A percentile compares a stretch with the other conserved stretches of the same genome.
These are phyloP conservation scores for Lepidocyrtinus sp. DNA, from an alignment of 2,888 invertebrate species.

Conservation along the genomic window DNA sequence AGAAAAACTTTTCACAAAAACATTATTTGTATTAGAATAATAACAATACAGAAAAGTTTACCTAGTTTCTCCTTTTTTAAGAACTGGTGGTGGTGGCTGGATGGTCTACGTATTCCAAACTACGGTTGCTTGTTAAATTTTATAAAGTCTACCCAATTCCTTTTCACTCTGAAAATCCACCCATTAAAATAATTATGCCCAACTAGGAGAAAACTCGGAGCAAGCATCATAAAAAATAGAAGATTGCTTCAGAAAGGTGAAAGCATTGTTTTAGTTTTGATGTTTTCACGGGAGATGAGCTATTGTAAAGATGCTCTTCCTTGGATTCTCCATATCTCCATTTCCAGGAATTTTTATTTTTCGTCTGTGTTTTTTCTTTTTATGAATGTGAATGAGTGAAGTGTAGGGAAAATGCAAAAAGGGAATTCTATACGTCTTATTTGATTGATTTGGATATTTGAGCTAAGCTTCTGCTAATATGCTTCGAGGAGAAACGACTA, in stretches of 20 bases:
- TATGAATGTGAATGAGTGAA: too few relatives aligned
- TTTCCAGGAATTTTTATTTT: not conserved
- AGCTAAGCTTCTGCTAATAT: too few relatives aligned
- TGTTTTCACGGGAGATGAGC: too few relatives aligned
- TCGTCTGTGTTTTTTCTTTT: not conserved
- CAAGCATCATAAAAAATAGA: conserved; percentile 6
- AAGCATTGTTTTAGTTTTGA: not conserved
- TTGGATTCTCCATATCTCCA: too few relatives aligned
- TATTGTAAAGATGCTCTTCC: too few relatives aligned
- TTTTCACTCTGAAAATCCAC: conserved; percentile 4
- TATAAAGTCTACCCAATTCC: not conserved
- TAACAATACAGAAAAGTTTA: conserved; percentile 23
- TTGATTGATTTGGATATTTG: too few relatives aligned
- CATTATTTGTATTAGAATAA: conserved; percentile 30
- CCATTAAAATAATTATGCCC: not conserved
- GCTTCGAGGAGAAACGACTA: too few relatives aligned
- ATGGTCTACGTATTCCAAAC: not conserved
- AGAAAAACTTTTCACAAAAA: conserved; percentile 29
- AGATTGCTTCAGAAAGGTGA: not conserved
- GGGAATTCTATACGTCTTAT: too few relatives aligned
- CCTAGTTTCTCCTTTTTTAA: conserved; percentile 27
- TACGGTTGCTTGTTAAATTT: conserved; percentile 8
- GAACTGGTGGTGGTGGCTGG: conserved; percentile 16
- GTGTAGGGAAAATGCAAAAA: too few relatives aligned
- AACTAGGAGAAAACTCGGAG: not conserved